These are phyloP conservation scores for Misgurnus anguillicaudatus DNA, from an alignment of 2,113 vertebrate species.

Conservation along the genomic window DNA sequence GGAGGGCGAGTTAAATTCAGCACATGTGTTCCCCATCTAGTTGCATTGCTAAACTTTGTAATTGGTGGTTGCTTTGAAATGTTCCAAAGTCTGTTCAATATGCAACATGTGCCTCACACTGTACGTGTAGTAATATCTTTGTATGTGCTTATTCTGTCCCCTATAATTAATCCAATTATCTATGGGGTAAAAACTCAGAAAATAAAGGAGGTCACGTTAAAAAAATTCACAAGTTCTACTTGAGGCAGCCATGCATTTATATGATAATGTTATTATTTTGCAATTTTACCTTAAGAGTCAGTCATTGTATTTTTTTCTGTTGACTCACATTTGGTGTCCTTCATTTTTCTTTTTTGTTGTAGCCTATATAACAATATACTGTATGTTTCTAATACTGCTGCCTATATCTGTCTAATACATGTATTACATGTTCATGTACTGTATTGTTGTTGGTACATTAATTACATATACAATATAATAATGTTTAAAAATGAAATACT, in stretches of 20 bases:
- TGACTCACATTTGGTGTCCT: no score
- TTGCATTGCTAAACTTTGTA: slow-evolving; percentile 59
- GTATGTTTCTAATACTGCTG: no score
- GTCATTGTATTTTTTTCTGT: no score
- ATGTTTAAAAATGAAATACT: no score
- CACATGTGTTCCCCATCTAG: slow-evolving; percentile 67
- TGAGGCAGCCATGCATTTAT: not conserved
- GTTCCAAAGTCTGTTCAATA: slow-evolving; percentile 60
- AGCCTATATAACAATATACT: no score
- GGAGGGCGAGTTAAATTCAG: slow-evolving; percentile 58
- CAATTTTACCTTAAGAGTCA: no score
- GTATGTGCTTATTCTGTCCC: slow-evolving; percentile 66
- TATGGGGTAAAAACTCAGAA: slow-evolving; percentile 64
- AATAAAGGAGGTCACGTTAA: slow-evolving; percentile 12
- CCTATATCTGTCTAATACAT: no score
- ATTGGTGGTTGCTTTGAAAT: slow-evolving; percentile 52
- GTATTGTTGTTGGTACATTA: no score
- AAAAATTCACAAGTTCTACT: not conserved
- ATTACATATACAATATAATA: no score
- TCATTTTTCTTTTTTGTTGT: no score
- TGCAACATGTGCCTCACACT: not conserved
- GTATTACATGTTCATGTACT: no score
- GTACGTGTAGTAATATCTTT: slow-evolving; percentile 57
- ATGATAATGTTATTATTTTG: not conserved
- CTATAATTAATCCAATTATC: slow-evolving; percentile 67